Evolutionary conservation across 1,140 invertebrate species (phyloP).

Genomic region (Drosophila kikkawai): DNA sequence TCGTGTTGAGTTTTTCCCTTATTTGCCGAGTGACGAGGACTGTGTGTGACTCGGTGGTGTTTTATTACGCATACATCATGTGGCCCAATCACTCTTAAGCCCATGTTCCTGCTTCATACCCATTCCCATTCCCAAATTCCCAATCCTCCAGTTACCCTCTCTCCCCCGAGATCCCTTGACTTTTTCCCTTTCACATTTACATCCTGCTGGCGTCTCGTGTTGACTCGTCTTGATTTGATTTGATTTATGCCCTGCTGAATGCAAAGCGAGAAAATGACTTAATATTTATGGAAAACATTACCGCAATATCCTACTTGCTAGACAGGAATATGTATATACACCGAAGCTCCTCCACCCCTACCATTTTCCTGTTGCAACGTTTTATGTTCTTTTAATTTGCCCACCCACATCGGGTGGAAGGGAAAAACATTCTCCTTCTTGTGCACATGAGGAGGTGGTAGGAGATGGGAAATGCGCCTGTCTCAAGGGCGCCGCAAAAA

Average conservation of each 20-base stretch:
- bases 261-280: slow-evolving; percentile 56
- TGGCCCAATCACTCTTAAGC: slow-evolving; percentile 22
- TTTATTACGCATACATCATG: slow-evolving; percentile 36
- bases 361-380: slow-evolving; percentile 23
- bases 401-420: slow-evolving; percentile 8
- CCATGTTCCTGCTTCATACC: neutral
- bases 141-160: neutral
- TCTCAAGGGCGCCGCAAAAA: slow-evolving; percentile 54
- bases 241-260: slow-evolving; percentile 51
- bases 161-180: neutral
- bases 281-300: slow-evolving; percentile 58
- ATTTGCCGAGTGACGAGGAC: slow-evolving; percentile 7
- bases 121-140: too few relatives aligned
- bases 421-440: slow-evolving; percentile 10
- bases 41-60: slow-evolving; percentile 8
- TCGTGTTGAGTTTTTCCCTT: slow-evolving; percentile 2
- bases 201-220: slow-evolving; percentile 26
- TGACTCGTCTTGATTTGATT: slow-evolving; percentile 49
- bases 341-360: neutral
- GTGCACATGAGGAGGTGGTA: neutral
- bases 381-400: slow-evolving; percentile 57
- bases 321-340: slow-evolving; percentile 10
- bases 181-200: slow-evolving; percentile 4
- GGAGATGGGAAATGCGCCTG: slow-evolving; percentile 8
- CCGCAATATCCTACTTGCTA: slow-evolving; percentile 50